phyloP scores from a whole-genome alignment of 2,797 vertebrate genomes.

The Pipistrellus pygmaeus region DNA sequence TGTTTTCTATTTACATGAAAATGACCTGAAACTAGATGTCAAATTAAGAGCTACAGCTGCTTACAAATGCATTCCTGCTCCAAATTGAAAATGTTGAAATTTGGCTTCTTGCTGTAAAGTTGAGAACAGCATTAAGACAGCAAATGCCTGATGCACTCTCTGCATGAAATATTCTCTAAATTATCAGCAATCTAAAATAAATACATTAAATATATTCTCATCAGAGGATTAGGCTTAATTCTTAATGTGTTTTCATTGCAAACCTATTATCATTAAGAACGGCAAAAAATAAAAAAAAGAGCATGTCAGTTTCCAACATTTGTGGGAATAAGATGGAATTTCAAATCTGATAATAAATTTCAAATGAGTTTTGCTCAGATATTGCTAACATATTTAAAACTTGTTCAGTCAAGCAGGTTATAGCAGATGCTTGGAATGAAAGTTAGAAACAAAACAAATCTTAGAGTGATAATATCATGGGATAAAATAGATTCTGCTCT shows the following conservation, averaged over 20 bases:
- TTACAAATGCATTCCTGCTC: constrained; percentile 80
- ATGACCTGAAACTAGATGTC: constrained; percentile 78
- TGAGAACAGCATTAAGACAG: constrained; percentile 78
- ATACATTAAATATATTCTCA: constrained; percentile 81
- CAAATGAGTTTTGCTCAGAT: constrained; percentile 58
- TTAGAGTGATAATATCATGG: neutral
- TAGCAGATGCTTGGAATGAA: constrained; percentile 1
- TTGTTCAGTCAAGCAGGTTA: constrained; percentile 69
- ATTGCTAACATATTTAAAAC: constrained; percentile 67
- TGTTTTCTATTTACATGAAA: constrained; percentile 78
- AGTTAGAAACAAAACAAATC: constrained; percentile 48
- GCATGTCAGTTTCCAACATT: neutral
- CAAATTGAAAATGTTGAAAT: constrained; percentile 68
- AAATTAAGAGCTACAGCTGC: constrained; percentile 72
- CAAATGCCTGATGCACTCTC: constrained; percentile 84
- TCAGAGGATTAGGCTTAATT: constrained; percentile 73
- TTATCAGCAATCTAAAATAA: constrained; percentile 82
- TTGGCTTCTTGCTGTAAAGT: constrained; percentile 77
- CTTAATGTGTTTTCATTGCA: constrained; percentile 74
- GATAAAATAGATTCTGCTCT: constrained; percentile 39
- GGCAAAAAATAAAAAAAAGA: constrained; percentile 20
- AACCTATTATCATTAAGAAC: constrained; percentile 72
- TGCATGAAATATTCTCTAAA: constrained; percentile 82
- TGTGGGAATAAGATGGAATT: constrained; percentile 34
- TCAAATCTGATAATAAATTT: constrained; percentile 69